Evolutionary conservation across 1,140 invertebrate genomes (phyloP).

Genomic region (Hestina assimilis): DNA sequence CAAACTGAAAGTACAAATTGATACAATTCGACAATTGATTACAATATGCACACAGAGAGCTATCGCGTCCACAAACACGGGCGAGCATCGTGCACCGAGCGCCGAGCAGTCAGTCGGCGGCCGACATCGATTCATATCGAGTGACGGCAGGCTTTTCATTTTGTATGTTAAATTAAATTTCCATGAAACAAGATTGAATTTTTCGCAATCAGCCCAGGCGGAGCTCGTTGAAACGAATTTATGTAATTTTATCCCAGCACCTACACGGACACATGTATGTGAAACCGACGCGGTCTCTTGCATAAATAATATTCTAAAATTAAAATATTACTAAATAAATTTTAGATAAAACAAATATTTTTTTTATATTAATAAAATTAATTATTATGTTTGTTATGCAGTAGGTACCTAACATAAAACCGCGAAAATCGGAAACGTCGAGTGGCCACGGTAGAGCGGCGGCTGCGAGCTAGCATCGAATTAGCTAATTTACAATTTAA

Average conservation of each 20-base stretch:
- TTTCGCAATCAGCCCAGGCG: conserved; percentile 73
- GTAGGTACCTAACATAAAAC: neutral
- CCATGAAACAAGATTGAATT: conserved; percentile 78
- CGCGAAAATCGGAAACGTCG: conserved; percentile 25
- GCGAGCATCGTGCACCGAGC: conserved; percentile 50
- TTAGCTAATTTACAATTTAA: conserved; percentile 79
- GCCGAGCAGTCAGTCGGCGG: conserved; percentile 28
- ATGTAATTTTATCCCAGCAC: conserved; percentile 48
- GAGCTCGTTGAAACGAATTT: conserved; percentile 52
- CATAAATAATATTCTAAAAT: neutral
- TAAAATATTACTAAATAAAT: neutral
- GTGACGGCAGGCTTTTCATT: conserved; percentile 73
- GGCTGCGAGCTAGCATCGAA: conserved; percentile 62
- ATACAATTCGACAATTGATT: conserved; percentile 76
- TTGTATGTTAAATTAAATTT: conserved; percentile 79
- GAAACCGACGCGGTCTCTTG: neutral
- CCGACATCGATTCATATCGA: conserved; percentile 72
- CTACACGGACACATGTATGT: conserved; percentile 10
- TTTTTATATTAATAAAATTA: neutral
- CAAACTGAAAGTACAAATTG: conserved; percentile 73
- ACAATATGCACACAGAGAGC: conserved; percentile 73
- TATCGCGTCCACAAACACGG: conserved; percentile 72
- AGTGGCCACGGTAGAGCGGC: conserved; percentile 42
- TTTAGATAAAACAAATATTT: too few relatives aligned
- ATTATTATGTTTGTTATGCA: neutral